Evolutionary conservation across 2,113 vertebrate genomes (phyloP).

Genomic region (Podocnemis expansa): DNA sequence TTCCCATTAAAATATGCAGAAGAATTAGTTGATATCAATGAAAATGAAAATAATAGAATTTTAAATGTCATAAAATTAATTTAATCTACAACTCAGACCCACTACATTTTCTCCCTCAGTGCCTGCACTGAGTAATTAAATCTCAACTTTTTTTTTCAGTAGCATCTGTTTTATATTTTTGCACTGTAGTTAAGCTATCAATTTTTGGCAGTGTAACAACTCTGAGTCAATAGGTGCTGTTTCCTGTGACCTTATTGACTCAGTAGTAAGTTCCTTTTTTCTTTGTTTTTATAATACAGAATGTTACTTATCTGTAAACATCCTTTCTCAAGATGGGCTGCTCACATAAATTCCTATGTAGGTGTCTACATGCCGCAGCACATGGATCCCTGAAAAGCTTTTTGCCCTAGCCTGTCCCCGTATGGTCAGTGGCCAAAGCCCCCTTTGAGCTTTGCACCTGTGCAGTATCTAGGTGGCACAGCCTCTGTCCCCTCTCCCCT

Average conservation of each 20-base stretch:
- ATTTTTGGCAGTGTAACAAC: conserved; percentile 57
- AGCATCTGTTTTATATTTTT: conserved; percentile 71
- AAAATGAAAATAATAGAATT: conserved; percentile 3
- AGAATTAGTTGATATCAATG: not conserved
- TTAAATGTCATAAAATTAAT: conserved; percentile 68
- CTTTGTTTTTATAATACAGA: not conserved
- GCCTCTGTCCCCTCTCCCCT: too few species aligned
- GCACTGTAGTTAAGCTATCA: conserved; percentile 63
- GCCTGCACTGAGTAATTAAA: conserved; percentile 66
- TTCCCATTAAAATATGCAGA: not conserved
- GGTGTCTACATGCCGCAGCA: too few species aligned
- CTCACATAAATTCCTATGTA: too few species aligned
- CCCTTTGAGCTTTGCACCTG: too few species aligned
- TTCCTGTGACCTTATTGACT: conserved; percentile 61
- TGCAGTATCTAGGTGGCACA: too few species aligned
- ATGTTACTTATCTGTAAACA: too few species aligned
- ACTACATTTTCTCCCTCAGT: conserved; percentile 32
- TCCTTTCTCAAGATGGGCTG: too few species aligned
- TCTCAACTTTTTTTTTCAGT: conserved; percentile 63
- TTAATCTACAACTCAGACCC: conserved; percentile 32
- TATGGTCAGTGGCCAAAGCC: too few species aligned
- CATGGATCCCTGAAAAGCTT: too few species aligned
- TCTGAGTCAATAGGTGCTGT: conserved; percentile 58
- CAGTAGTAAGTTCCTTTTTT: conserved; percentile 10
- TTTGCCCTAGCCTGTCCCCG: too few species aligned